Percentiles rank a stretch among this genome's conserved stretches.
Evolutionary conservation across 2,113 vertebrate species (phyloP).

Genomic region (Bos taurus): DNA sequence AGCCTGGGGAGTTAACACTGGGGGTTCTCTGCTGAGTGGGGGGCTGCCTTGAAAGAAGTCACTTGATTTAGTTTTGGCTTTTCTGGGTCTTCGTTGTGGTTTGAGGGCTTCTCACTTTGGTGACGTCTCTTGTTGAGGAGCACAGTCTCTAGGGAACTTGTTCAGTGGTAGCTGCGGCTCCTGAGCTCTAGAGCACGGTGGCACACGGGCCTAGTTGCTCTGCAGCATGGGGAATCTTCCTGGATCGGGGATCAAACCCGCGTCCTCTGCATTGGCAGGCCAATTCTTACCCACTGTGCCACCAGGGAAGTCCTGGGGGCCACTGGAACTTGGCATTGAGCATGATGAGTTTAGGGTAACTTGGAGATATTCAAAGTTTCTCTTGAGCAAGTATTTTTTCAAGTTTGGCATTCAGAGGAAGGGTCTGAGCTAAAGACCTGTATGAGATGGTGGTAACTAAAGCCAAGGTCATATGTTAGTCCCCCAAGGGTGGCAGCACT

Average conservation of each 20-base stretch:
- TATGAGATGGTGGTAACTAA: neutral
- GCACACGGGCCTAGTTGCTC: accelerated
- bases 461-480: neutral
- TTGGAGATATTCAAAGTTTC: neutral
- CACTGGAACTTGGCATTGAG: neutral
- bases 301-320: neutral
- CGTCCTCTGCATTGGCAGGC: neutral
- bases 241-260: neutral
- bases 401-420: neutral
- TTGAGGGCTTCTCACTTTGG: neutral
- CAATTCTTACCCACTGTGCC: neutral
- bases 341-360: neutral
- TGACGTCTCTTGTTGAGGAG: neutral
- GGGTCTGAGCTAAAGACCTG: neutral
- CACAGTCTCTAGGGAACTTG: neutral
- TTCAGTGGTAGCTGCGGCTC: accelerated
- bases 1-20: neutral
- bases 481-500: neutral
- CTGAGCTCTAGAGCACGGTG: neutral
- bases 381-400: neutral
- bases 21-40: neutral
- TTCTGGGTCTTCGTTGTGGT: neutral
- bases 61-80: neutral
- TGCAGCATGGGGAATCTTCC: neutral
- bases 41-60: neutral